These are phyloP conservation scores for Drosophila tani DNA, from an alignment of 1,140 invertebrate genomes.

Conservation along the genomic window DNA sequence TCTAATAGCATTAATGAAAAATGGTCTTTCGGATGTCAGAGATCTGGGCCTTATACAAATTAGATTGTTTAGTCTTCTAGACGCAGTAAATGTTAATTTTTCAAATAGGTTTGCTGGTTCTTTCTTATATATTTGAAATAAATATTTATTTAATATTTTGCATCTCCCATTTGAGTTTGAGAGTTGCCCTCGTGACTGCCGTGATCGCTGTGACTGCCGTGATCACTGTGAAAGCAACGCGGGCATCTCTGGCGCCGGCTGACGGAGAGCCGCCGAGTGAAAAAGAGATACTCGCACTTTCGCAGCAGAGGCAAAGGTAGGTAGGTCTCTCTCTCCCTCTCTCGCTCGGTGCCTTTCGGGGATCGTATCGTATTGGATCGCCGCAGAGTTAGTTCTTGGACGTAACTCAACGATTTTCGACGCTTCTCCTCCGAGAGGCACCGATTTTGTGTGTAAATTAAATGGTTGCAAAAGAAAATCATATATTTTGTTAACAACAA, in stretches of 20 bases:
- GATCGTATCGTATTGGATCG: constrained; percentile 10
- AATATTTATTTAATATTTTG: too few relatives aligned
- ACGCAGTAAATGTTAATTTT: too few relatives aligned
- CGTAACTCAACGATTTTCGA: constrained; percentile 57
- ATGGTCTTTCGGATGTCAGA: too few relatives aligned
- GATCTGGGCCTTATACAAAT: too few relatives aligned
- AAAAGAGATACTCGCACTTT: constrained; percentile 30
- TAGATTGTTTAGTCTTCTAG: too few relatives aligned
- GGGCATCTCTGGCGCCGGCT: constrained; percentile 13
- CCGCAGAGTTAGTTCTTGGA: constrained; percentile 61
- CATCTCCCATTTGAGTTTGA: neutral
- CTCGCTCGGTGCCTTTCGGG: neutral
- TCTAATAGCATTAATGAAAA: too few relatives aligned
- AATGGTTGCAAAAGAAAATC: constrained; percentile 3
- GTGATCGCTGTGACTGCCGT: neutral
- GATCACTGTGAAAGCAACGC: constrained; percentile 1
- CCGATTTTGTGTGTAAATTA: constrained; percentile 5
- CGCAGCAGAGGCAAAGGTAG: constrained; percentile 25
- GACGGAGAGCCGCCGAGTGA: neutral
- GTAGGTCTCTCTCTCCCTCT: neutral
- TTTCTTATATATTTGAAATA: too few relatives aligned
- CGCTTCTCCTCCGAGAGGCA: constrained; percentile 42
- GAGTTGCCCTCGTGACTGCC: too few relatives aligned
- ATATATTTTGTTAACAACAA: constrained; percentile 27
- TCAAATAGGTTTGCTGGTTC: too few relatives aligned